Evolutionary conservation across 2,797 vertebrate species (phyloP).

Genomic region (Chelmon rostratus): DNA sequence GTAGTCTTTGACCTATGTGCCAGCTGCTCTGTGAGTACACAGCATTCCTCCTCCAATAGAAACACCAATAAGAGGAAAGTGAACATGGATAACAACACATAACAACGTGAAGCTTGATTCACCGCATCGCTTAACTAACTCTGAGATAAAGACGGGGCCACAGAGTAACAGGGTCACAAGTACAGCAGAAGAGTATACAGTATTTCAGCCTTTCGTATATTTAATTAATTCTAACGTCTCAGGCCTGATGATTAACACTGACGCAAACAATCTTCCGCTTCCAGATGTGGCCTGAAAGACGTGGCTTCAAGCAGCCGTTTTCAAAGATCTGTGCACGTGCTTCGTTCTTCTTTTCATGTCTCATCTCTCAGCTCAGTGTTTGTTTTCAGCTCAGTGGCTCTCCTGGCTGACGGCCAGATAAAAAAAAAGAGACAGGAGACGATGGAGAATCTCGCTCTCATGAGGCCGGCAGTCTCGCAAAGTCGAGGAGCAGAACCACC

Average conservation of each 20-base stretch:
- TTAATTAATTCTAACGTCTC: conserved; percentile 24
- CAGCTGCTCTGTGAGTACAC: conserved; percentile 59
- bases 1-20: conserved; percentile 58
- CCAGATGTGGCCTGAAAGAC: conserved; percentile 44
- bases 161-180: conserved; percentile 41
- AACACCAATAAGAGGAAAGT: conserved; percentile 52
- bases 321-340: conserved; percentile 42
- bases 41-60: conserved; percentile 38
- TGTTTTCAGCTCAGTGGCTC: conserved; percentile 37
- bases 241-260: conserved; percentile 21
- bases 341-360: conserved; percentile 31
- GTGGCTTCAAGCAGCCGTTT: conserved; percentile 27
- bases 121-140: conserved; percentile 59
- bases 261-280: conserved; percentile 44
- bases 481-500: conserved; percentile 20
- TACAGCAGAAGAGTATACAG: not conserved
- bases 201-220: conserved; percentile 31
- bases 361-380: conserved; percentile 37
- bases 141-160: conserved; percentile 53
- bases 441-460: conserved; percentile 13
- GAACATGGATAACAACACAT: conserved; percentile 54
- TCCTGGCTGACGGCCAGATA: conserved; percentile 41
- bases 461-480: conserved; percentile 23
- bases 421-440: not conserved
- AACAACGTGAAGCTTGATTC: conserved; percentile 65